phyloP scores from a whole-genome alignment of 2,113 vertebrate genomes.

The Lonchura striata region DNA sequence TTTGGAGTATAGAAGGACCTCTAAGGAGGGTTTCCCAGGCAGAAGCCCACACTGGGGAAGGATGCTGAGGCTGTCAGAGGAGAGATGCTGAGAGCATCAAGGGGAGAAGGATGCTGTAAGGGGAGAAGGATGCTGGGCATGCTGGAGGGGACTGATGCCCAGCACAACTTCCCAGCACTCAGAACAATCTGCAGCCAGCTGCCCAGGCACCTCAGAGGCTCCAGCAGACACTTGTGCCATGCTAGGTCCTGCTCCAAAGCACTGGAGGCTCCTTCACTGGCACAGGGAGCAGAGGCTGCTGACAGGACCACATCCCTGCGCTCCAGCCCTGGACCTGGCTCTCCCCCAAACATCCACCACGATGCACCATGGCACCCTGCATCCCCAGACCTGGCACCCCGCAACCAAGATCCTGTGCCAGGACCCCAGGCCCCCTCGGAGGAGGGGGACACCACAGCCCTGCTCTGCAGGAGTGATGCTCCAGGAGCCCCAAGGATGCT shows the following conservation, averaged over 20 bases:
- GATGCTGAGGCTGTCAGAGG: background rate
- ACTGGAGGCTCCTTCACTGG: background rate
- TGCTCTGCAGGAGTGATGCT: background rate
- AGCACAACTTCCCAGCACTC: background rate
- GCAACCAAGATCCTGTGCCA: background rate
- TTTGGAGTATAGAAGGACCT: background rate
- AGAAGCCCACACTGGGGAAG: rapidly evolving
- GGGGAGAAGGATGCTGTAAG: background rate
- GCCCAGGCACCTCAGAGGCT: background rate
- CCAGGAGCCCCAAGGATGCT: background rate
- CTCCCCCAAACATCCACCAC: rapidly evolving
- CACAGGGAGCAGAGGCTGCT: background rate
- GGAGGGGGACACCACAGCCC: background rate
- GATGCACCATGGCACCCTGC: rapidly evolving
- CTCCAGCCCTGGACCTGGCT: background rate
- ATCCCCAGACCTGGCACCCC: background rate
- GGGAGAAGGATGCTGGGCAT: background rate
- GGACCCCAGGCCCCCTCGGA: background rate
- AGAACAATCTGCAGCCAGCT: background rate
- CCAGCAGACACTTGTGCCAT: background rate
- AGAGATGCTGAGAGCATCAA: background rate
- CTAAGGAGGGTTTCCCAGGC: background rate
- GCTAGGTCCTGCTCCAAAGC: background rate
- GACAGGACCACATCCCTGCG: rapidly evolving
- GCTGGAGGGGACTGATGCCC: background rate